phyloP scores from a whole-genome alignment of 2,888 invertebrate genomes.

The Eupithecia insigniata region DNA sequence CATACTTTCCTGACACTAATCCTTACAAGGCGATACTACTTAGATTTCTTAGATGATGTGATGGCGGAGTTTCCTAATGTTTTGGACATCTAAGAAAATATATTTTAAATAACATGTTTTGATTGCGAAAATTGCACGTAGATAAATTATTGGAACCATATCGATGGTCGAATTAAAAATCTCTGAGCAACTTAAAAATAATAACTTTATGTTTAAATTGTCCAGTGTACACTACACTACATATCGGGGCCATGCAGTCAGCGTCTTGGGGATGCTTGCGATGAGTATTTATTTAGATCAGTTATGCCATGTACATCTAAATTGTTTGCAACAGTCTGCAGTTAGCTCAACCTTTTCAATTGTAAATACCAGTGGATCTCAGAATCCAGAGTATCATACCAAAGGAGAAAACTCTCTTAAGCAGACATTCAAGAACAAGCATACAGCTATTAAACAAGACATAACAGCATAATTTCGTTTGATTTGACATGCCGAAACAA shows the following conservation, averaged over 20 bases:
- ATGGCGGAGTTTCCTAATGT: conserved; percentile 24
- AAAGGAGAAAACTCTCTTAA: conserved; percentile 73
- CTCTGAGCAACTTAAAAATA: background rate
- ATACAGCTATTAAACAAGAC: conserved; percentile 79
- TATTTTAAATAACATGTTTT: background rate
- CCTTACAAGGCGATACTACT: conserved; percentile 28
- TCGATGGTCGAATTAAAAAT: background rate
- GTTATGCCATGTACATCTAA: background rate
- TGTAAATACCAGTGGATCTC: background rate
- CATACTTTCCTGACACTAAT: conserved; percentile 32
- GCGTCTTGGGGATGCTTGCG: background rate
- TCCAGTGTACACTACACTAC: no score
- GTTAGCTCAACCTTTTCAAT: background rate
- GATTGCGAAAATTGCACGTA: background rate
- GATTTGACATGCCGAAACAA: conserved; percentile 84
- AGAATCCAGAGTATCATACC: conserved; percentile 48
- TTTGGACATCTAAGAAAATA: conserved; percentile 28
- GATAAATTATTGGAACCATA: background rate
- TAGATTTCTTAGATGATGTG: conserved; percentile 25
- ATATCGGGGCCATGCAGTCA: background rate
- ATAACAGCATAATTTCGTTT: conserved; percentile 84
- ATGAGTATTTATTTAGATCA: background rate
- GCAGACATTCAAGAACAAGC: conserved; percentile 67
- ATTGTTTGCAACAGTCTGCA: background rate
- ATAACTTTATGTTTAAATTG: background rate